phyloP scores from a whole-genome alignment of 2,113 vertebrate species.

The Tor tambroides region DNA sequence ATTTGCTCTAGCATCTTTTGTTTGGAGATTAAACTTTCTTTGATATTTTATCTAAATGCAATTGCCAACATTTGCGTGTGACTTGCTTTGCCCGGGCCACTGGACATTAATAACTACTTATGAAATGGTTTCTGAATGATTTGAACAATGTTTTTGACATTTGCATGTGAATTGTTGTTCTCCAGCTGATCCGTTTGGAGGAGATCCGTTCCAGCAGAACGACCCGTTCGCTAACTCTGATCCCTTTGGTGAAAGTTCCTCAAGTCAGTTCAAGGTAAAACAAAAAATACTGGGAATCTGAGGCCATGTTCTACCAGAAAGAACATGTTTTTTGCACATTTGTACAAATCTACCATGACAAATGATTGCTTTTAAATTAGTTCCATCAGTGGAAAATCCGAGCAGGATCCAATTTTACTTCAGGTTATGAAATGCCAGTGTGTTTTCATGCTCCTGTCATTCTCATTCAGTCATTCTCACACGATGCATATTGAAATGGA shows the following conservation, averaged over 20 bases:
- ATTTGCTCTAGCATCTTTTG: no score
- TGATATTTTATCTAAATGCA: no score
- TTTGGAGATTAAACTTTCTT: no score
- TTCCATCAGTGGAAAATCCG: not conserved
- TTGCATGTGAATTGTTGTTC: not conserved
- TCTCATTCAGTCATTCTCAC: no score
- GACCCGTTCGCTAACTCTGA: slow-evolving; percentile 88
- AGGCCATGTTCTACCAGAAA: not conserved
- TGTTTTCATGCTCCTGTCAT: no score
- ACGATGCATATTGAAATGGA: not conserved
- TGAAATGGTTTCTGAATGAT: not conserved
- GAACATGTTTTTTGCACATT: not conserved
- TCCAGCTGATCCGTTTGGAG: slow-evolving; percentile 89
- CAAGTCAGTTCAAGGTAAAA: slow-evolving; percentile 82
- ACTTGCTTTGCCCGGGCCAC: not conserved
- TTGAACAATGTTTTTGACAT: not conserved
- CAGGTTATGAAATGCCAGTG: no score
- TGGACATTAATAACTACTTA: not conserved
- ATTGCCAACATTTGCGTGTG: no score
- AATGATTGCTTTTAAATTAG: not conserved
- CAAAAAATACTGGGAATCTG: not conserved
- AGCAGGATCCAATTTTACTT: no score
- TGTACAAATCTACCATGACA: not conserved
- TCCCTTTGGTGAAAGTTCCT: slow-evolving; percentile 81
- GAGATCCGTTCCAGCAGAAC: slow-evolving; percentile 91